Evolutionary conservation across 2,888 invertebrate species (phyloP).

Genomic region (Nephrotoma flavescens): DNA sequence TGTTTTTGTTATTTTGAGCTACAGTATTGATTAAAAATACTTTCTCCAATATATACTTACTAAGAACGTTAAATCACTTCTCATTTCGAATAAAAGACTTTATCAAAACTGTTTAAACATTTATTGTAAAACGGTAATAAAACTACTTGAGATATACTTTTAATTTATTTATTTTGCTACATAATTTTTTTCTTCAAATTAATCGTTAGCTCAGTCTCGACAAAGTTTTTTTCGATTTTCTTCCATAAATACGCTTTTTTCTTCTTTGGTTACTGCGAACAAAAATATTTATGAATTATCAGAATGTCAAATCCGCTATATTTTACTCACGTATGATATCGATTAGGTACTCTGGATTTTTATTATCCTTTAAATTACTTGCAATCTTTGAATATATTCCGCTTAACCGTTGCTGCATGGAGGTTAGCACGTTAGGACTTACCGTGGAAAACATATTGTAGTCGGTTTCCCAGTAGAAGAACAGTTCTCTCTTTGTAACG

Average conservation of each 20-base stretch:
- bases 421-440: neutral
- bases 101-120: too few relatives aligned
- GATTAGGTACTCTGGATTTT: constrained; percentile 15
- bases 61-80: too few relatives aligned
- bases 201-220: neutral
- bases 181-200: too few relatives aligned
- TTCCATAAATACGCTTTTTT: neutral
- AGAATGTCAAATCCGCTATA: neutral
- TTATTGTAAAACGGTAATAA: too few relatives aligned
- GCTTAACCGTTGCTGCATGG: neutral
- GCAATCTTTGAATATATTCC: neutral
- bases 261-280: neutral
- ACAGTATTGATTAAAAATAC: too few relatives aligned
- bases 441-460: neutral
- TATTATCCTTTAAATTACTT: constrained; percentile 23
- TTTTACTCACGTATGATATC: neutral
- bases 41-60: too few relatives aligned
- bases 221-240: neutral
- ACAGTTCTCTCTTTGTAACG: neutral
- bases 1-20: too few relatives aligned
- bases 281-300: neutral
- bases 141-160: too few relatives aligned
- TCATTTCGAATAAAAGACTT: too few relatives aligned
- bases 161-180: too few relatives aligned
- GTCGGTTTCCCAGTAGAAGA: neutral